Base-by-base conservation (phyloP, 2,888 invertebrate species). In the Ochlodes sylvanus region DNA sequence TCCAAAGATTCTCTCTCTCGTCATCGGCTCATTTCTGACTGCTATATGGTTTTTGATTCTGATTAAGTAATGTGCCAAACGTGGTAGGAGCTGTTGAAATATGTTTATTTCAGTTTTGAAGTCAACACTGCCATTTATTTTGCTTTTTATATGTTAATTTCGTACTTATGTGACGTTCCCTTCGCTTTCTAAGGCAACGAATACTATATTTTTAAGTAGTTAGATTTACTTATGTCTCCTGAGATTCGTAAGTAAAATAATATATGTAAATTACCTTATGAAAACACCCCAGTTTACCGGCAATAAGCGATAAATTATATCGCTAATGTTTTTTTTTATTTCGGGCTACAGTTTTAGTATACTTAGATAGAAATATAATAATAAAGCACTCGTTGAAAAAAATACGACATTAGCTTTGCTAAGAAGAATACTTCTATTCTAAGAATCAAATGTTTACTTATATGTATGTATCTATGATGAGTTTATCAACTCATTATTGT, bases 11-110 rank as follows among this genome's bases (percentile, higher is more conserved):
- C n/a, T 60, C 32, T 4, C 42, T 19, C 34, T 12, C n/a, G n/a
- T n/a, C 38, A 3, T 7, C 21, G n/a, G 21, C 52, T 19, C 38
- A 50, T 50, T 52, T 66, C 12, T 42, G 5, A 21, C 44, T 27
- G n/a, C 58, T 10, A 17, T 38, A 14, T 19, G 21, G 7, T 57
- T 61, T 54, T 57, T 55, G 19, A 52, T 68, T 47, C 66, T 67
- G 63, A 63, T 66, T 70, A 70, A 61, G 67, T 65, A 63, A 71
- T 81, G 83, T 83, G 83, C 83, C 83, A 83, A 83, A 82, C 73
- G 68, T 71, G 65, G 69, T 58, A 64, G 17, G 58, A 63, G 44
- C 57, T 72, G 55, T 66, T 71, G 50, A n/a, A 14, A 15, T 57
- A 42, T 61, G 52, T 70, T 60, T 56, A 57, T 55, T 71, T 69